phyloP scores from a whole-genome alignment of 2,113 vertebrate species.

The Tragulus kanchil region DNA sequence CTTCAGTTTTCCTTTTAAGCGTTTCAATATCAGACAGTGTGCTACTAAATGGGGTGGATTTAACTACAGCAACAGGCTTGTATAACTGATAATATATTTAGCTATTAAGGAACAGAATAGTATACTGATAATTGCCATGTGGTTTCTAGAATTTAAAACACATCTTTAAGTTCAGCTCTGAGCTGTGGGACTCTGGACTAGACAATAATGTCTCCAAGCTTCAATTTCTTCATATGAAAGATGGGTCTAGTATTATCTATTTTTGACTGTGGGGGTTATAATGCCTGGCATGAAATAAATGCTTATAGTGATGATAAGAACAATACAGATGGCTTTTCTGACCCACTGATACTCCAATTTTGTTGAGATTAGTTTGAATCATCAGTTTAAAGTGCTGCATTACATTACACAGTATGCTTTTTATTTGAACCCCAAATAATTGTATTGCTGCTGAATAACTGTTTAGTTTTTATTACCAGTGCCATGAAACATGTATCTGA shows the following conservation, averaged over 20 bases:
- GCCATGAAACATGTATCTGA: neutral
- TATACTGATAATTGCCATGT: neutral
- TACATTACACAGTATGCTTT: neutral
- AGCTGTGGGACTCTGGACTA: neutral
- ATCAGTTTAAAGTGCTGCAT: neutral
- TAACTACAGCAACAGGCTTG: neutral
- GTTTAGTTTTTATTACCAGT: neutral
- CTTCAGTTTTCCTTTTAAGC: neutral
- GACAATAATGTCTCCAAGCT: neutral
- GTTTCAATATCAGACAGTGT: neutral
- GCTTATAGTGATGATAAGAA: neutral
- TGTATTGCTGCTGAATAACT: neutral
- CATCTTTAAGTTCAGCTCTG: neutral
- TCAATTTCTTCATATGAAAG: conserved; percentile 11
- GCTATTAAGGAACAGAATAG: neutral
- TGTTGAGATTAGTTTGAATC: neutral
- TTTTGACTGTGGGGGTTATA: neutral
- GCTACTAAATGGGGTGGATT: neutral
- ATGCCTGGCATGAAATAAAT: neutral
- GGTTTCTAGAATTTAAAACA: conserved; percentile 14
- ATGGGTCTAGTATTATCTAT: neutral
- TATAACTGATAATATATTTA: neutral
- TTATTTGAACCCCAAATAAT: neutral
- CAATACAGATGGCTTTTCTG: neutral
- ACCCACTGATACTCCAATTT: neutral